These are phyloP conservation scores for Lepidocyrtoides sp. DNA, from an alignment of 2,888 invertebrate genomes.

Conservation along the genomic window DNA sequence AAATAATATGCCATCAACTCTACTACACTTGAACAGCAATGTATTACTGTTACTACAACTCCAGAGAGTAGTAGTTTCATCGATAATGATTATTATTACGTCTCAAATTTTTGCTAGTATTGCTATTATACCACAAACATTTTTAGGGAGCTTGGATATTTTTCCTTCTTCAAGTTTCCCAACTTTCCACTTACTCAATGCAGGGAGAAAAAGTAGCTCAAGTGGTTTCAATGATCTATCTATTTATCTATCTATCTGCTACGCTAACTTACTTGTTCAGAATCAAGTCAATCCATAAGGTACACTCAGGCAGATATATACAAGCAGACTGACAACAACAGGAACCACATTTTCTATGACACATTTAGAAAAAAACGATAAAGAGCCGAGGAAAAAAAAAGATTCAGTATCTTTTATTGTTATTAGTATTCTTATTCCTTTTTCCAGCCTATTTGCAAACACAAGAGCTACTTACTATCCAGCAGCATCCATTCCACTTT, in stretches of 20 bases:
- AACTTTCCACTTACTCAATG: background rate
- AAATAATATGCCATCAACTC: no score
- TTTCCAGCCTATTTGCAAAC: conserved; percentile 22
- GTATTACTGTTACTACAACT: conserved; percentile 8
- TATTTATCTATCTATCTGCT: background rate
- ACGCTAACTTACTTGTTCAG: background rate
- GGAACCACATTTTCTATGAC: conserved; percentile 13
- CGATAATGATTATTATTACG: conserved; percentile 1
- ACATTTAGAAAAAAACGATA: conserved; percentile 9
- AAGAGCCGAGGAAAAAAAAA: background rate
- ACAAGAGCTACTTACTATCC: conserved; percentile 30
- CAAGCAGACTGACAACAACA: conserved; percentile 53
- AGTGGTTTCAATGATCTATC: conserved; percentile 41
- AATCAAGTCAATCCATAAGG: background rate
- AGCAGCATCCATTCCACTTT: conserved; percentile 26
- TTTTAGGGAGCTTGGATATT: background rate
- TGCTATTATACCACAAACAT: background rate
- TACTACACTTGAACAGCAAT: no score
- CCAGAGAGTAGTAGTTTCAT: background rate
- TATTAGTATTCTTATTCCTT: conserved; percentile 22
- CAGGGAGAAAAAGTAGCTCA: conserved; percentile 38
- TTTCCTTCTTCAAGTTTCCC: conserved; percentile 1
- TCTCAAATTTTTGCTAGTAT: conserved; percentile 32
- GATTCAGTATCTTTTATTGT: conserved; percentile 24
- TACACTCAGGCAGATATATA: background rate